phyloP scores from a whole-genome alignment of 2,888 invertebrate species.

The Drosophila paranaensis region DNA sequence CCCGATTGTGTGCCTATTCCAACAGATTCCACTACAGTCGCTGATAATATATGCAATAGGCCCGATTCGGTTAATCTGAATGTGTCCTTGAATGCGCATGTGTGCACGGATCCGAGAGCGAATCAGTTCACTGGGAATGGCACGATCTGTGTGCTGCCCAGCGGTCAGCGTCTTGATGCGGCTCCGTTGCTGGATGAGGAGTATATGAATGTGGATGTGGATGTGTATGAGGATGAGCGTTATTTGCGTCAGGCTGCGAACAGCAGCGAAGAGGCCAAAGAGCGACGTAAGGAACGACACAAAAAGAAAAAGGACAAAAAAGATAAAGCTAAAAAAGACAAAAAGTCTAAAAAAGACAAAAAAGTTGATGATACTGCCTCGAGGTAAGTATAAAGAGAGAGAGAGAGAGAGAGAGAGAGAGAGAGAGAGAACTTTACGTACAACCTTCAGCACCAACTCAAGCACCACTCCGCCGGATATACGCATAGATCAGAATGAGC shows the following conservation, averaged over 20 bases:
- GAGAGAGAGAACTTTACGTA: too few species aligned
- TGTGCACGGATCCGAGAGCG: conserved; percentile 68
- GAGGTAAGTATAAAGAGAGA: background rate
- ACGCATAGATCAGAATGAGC: background rate
- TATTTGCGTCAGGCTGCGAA: conserved; percentile 20
- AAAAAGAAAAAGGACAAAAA: conserved; percentile 10
- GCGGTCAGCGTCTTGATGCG: background rate
- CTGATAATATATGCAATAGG: conserved; percentile 12
- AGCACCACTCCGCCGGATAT: background rate
- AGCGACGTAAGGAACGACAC: background rate
- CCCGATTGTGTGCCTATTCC: conserved; percentile 63
- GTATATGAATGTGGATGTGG: background rate
- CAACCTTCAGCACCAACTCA: background rate
- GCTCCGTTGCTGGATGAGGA: conserved; percentile 11
- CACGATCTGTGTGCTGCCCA: conserved; percentile 65
- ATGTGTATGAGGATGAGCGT: conserved; percentile 34
- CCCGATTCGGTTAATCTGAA: conserved; percentile 73
- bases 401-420: background rate
- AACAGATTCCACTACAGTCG: background rate
- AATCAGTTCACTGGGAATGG: conserved; percentile 76
- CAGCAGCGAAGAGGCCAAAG: background rate
- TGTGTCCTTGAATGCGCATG: conserved; percentile 80
- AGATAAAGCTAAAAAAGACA: background rate
- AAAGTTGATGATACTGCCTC: background rate
- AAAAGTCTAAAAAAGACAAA: background rate